Evolutionary conservation across 2,888 invertebrate species (phyloP).

Genomic region (Acleris laterana): DNA sequence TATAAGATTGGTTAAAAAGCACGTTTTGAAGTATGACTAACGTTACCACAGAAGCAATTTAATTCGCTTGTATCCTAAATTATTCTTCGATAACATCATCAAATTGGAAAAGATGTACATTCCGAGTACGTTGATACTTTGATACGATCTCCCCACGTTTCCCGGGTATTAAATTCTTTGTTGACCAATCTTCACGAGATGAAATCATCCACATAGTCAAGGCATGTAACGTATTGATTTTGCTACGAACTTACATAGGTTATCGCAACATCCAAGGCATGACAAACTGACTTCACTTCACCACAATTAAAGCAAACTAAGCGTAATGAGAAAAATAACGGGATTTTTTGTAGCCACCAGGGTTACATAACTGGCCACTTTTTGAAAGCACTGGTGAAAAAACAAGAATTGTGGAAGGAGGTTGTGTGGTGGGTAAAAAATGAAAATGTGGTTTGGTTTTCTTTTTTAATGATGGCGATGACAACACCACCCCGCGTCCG

Average conservation of each 20-base stretch:
- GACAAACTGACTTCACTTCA: conserved; percentile 34
- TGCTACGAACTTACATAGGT: conserved; percentile 31
- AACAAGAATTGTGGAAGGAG: background rate
- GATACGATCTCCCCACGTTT: too few species aligned
- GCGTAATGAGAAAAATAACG: conserved; percentile 19
- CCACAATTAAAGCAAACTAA: conserved; percentile 28
- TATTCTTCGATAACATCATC: too few species aligned
- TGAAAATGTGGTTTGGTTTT: conserved; percentile 41
- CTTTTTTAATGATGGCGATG: conserved; percentile 46
- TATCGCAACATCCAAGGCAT: conserved; percentile 33
- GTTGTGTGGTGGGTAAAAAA: conserved; percentile 19
- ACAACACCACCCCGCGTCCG: conserved; percentile 55
- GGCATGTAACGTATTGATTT: conserved; percentile 31
- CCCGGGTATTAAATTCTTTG: conserved; percentile 26
- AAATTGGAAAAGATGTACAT: too few species aligned
- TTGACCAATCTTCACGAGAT: conserved; percentile 19
- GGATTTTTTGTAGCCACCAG: background rate
- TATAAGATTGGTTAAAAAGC: too few species aligned
- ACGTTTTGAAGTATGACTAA: too few species aligned
- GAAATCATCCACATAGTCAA: conserved; percentile 23
- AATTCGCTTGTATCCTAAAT: too few species aligned
- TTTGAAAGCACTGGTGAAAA: background rate
- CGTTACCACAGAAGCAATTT: too few species aligned
- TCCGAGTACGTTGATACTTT: too few species aligned
- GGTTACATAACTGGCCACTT: conserved; percentile 12